These are phyloP conservation scores for Ariolimax columbianus DNA, from an alignment of 2,888 invertebrate species.

Conservation along the genomic window DNA sequence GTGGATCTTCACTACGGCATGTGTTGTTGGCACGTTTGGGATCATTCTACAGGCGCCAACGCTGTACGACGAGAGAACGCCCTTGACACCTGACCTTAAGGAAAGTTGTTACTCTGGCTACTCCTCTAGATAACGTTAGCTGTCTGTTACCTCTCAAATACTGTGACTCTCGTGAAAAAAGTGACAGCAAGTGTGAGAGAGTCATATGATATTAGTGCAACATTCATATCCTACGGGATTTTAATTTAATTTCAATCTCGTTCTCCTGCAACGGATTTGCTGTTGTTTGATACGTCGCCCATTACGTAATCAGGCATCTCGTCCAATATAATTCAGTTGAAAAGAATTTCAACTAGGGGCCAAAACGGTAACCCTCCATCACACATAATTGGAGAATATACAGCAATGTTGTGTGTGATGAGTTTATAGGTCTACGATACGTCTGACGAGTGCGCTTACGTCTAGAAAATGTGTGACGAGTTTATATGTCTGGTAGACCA, in stretches of 20 bases:
- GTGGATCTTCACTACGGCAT: slow-evolving; percentile 75
- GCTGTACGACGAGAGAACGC: slow-evolving; percentile 71
- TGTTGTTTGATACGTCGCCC: no score
- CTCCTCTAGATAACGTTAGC: slow-evolving; percentile 43
- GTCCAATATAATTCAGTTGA: no score
- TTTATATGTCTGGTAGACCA: not conserved
- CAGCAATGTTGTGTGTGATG: not conserved
- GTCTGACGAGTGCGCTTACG: not conserved
- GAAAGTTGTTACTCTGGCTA: slow-evolving; percentile 54
- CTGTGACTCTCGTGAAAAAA: not conserved
- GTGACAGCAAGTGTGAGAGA: no score
- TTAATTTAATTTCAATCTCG: not conserved
- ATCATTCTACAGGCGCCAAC: slow-evolving; percentile 77
- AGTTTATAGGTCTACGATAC: not conserved
- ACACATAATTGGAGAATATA: not conserved
- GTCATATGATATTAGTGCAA: not conserved
- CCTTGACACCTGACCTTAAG: slow-evolving; percentile 56
- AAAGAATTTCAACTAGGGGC: no score
- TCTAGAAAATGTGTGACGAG: not conserved
- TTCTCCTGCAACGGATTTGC: not conserved
- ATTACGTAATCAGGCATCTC: no score
- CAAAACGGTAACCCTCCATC: not conserved
- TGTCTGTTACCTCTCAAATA: not conserved
- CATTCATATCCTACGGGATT: not conserved
- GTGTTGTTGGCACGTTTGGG: slow-evolving; percentile 75